These are phyloP conservation scores for Drosophila miranda DNA, from an alignment of 1,140 invertebrate species.

Conservation along the genomic window DNA sequence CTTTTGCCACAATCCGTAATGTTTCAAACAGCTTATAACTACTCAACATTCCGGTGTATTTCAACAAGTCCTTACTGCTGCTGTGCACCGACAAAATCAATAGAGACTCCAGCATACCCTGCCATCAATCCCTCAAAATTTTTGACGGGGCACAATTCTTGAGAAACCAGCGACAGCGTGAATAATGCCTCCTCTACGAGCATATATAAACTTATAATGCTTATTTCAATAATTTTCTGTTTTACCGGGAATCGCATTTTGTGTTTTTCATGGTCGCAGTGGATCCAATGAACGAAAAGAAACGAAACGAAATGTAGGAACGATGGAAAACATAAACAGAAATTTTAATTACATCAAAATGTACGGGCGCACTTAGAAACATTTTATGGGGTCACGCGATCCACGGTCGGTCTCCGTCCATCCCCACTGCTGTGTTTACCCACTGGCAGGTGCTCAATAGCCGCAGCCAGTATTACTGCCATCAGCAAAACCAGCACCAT, in stretches of 20 bases:
- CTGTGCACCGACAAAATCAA: conserved; percentile 4
- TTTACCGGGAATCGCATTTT: conserved; percentile 62
- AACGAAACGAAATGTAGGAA: background rate
- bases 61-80: too few species aligned
- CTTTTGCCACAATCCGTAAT: too few species aligned
- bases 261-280: conserved; percentile 58
- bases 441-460: conserved; percentile 68
- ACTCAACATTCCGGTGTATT: too few species aligned
- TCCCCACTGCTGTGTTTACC: conserved; percentile 18
- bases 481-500: too few species aligned
- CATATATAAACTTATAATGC: conserved; percentile 54
- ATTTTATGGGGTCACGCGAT: conserved; percentile 73
- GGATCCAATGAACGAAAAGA: background rate
- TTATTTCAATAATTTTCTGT: conserved; percentile 68
- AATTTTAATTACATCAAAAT: conserved; percentile 78
- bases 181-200: conserved; percentile 47
- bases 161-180: conserved; percentile 61
- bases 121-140: conserved; percentile 5
- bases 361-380: conserved; percentile 77
- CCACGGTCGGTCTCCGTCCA: conserved; percentile 1
- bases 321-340: conserved; percentile 69
- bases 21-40: too few species aligned
- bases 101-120: background rate
- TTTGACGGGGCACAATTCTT: conserved; percentile 28
- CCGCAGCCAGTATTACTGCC: conserved; percentile 10